Evolutionary conservation across 1,140 invertebrate genomes (phyloP), one percentile per base, ranked within the genome.

Genomic region (Mercenaria mercenaria): DNA sequence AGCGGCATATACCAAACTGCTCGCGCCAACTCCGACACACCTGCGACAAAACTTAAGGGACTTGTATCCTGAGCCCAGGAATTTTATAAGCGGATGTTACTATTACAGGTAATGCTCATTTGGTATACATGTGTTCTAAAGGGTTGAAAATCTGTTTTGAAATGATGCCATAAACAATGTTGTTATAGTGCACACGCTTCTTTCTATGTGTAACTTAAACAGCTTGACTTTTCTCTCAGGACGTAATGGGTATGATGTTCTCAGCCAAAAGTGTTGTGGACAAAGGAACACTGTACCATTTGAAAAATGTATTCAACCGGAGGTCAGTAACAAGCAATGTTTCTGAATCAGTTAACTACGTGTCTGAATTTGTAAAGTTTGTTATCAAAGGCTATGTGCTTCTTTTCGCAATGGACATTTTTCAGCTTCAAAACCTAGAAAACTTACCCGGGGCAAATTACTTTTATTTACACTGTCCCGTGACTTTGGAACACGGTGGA

Each of bases 81-180:
- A 34, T 86, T 86, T 39, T 67, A 86, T 26, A 86, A 74, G 34
- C 26, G 81, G 26, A 83, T 83, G 81, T 13, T 83, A 4, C 39
- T 83, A 37, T 37, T 83, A 59, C 81, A 83, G 81, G 81, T 83
- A 83, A 50, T 72, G 23, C 4, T 59, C 23, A 47, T 47, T 47
- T 47, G n/a, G n/a, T n/a, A n/a, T n/a, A n/a, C n/a, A n/a, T n/a
- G n/a, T n/a, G n/a, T n/a, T n/a, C n/a, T n/a, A n/a, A n/a, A n/a
- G n/a, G n/a, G n/a, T n/a, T n/a, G n/a, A n/a, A n/a, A n/a, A n/a
- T n/a, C n/a, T n/a, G n/a, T n/a, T n/a, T n/a, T n/a, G n/a, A n/a
- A n/a, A n/a, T n/a, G n/a, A n/a, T n/a, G n/a, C n/a, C n/a, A n/a
- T n/a, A n/a, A n/a, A 50, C 18, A 47, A n/a, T 15, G n/a, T 79